These are phyloP conservation scores for Mormyrops attenuatus DNA, from an alignment of 2,797 vertebrate genomes.

Conservation along the genomic window DNA sequence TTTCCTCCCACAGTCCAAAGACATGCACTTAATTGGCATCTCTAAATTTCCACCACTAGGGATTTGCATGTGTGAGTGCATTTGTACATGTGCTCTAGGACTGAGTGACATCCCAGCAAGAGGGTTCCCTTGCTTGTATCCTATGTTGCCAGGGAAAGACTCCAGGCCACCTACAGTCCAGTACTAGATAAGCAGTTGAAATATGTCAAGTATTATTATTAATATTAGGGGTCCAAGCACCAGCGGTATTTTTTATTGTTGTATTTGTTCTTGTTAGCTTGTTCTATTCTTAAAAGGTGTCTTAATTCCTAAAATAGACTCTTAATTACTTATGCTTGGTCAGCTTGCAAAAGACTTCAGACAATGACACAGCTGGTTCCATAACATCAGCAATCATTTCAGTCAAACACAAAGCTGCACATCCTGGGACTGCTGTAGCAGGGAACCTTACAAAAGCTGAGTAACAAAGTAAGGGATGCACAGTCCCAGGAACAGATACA, in stretches of 20 bases:
- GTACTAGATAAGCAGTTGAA: neutral
- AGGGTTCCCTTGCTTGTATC: neutral
- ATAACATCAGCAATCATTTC: neutral
- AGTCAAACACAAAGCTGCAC: neutral
- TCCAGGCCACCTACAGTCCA: neutral
- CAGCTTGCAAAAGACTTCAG: neutral
- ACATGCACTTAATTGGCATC: neutral
- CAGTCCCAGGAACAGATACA: neutral
- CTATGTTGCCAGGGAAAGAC: neutral
- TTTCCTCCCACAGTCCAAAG: neutral
- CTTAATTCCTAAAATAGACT: neutral
- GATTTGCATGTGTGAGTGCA: neutral
- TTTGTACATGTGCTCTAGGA: neutral
- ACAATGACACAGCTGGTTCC: neutral
- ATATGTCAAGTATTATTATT: neutral
- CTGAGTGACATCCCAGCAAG: neutral
- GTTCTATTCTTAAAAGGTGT: neutral
- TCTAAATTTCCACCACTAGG: neutral
- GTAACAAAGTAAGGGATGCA: neutral
- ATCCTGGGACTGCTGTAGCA: neutral
- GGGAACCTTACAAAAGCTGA: neutral
- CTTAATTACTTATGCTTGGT: neutral
- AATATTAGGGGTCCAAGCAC: neutral
- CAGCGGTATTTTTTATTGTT: neutral
- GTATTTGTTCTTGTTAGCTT: neutral